A percentile compares a stretch with the other conserved stretches of the same genome.
Evolutionary conservation across 2,888 invertebrate genomes (phyloP).

Genomic region (Ariolimax columbianus): DNA sequence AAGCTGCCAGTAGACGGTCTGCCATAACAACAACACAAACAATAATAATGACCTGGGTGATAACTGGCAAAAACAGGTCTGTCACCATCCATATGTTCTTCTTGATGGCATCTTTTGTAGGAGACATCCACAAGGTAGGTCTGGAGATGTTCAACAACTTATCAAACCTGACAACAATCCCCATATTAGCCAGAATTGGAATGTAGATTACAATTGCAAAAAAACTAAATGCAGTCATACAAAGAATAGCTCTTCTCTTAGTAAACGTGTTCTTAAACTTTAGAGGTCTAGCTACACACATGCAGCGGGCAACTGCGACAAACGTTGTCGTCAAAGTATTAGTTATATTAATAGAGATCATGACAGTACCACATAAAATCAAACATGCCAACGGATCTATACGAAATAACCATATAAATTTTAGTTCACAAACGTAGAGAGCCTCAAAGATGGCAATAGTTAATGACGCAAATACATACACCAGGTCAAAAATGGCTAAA

Average conservation of each 20-base stretch:
- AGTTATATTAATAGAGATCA: neutral
- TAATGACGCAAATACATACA: neutral
- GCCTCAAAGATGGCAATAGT: neutral
- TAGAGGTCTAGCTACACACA: no score
- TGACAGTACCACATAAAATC: neutral
- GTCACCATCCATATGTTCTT: neutral
- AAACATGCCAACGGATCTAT: neutral
- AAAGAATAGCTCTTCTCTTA: neutral
- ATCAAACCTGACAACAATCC: neutral
- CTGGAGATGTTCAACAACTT: neutral
- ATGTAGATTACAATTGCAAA: neutral
- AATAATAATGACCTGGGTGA: slow-evolving; percentile 15
- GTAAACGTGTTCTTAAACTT: no score
- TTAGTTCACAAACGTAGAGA: neutral
- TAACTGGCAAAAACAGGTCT: neutral
- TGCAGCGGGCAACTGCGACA: no score
- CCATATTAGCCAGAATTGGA: no score
- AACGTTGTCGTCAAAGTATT: no score
- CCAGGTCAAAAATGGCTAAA: slow-evolving; percentile 9
- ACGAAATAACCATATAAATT: neutral
- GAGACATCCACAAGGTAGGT: neutral
- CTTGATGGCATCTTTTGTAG: neutral
- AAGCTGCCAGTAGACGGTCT: neutral
- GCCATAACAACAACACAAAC: no score
- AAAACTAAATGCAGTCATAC: neutral